Evolutionary conservation across 2,888 invertebrate genomes (phyloP).

Genomic region (Drosophila paucipuncta): DNA sequence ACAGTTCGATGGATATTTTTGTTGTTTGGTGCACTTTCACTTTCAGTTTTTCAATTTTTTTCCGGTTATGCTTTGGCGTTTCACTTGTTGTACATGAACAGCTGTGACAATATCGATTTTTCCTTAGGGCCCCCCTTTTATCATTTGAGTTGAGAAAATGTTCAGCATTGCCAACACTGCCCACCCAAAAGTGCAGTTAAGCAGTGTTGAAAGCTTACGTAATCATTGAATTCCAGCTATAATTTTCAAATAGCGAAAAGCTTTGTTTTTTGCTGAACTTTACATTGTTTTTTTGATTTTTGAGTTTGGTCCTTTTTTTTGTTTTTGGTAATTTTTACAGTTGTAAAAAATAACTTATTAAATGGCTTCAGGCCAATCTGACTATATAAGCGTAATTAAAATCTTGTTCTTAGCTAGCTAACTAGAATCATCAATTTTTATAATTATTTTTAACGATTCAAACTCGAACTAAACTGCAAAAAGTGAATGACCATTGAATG

Average conservation of each 20-base stretch:
- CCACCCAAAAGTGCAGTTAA: not conserved
- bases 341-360: not conserved
- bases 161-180: constrained; percentile 37
- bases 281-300: not conserved
- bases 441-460: not conserved
- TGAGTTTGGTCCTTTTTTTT: too few relatives aligned
- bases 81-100: constrained; percentile 76
- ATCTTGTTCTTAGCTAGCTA: too few relatives aligned
- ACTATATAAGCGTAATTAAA: not conserved
- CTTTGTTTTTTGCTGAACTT: not conserved
- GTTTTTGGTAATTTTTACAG: not conserved
- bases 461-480: not conserved
- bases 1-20: not conserved
- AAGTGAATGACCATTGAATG: constrained; percentile 5
- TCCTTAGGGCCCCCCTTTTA: constrained; percentile 36
- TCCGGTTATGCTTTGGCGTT: constrained; percentile 48
- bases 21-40: not conserved
- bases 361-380: not conserved
- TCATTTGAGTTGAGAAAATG: not conserved
- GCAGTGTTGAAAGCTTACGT: constrained; percentile 16
- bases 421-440: not conserved
- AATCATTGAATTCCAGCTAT: not conserved
- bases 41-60: constrained; percentile 23
- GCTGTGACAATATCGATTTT: constrained; percentile 71
- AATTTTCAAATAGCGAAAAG: constrained; percentile 2